phyloP scores from a whole-genome alignment of 1,140 invertebrate species.

The Araneus ventricosus region DNA sequence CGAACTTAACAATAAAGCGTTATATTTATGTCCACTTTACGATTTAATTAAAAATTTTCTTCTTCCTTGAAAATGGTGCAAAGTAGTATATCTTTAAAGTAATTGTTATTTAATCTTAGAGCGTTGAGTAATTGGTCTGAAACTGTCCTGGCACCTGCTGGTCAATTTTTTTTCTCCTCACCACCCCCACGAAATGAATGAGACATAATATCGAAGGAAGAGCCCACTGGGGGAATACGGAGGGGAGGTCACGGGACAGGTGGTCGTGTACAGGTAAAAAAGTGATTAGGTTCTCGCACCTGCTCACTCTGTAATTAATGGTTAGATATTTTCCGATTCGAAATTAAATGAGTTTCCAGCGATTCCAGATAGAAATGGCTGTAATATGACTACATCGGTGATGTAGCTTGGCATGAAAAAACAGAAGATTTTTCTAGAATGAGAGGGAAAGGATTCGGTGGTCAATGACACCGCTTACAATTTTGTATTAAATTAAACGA shows the following conservation, averaged over 20 bases:
- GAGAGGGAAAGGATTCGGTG: too few species aligned
- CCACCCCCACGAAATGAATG: constrained; percentile 22
- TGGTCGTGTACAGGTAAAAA: constrained; percentile 55
- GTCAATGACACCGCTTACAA: too few species aligned
- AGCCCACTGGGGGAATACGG: neutral
- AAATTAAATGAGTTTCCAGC: constrained; percentile 53
- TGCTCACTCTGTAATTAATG: constrained; percentile 65
- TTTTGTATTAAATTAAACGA: too few species aligned
- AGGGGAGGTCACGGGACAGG: constrained; percentile 50
- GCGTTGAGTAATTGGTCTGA: neutral
- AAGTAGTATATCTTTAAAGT: neutral
- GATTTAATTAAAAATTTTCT: constrained; percentile 11
- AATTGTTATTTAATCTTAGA: neutral
- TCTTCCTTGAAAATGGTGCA: neutral
- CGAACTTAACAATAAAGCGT: neutral
- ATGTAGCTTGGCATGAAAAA: neutral
- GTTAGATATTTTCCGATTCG: constrained; percentile 50
- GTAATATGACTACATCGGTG: neutral
- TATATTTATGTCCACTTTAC: neutral
- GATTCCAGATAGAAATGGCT: neutral
- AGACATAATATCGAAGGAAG: neutral
- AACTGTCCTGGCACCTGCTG: constrained; percentile 11
- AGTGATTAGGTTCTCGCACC: constrained; percentile 70
- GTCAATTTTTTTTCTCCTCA: neutral
- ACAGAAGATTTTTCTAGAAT: neutral